Conservation (phyloP, 2,888 invertebrate genomes). For the Aspidiotus destructor region DNA sequence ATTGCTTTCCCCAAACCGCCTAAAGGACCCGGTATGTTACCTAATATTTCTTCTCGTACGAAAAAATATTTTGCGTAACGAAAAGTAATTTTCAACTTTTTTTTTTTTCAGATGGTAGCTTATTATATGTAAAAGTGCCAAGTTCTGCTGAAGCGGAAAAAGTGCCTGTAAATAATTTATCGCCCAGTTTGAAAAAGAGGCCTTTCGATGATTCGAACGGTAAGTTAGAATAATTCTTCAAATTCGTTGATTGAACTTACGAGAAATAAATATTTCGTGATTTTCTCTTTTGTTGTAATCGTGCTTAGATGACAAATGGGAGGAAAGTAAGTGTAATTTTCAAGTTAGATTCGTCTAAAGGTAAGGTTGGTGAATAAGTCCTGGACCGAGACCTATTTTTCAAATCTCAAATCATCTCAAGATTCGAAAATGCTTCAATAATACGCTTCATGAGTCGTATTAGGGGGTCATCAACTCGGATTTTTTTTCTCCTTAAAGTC, state of each 20-base stretch:
- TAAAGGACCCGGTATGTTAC: conserved; percentile 62
- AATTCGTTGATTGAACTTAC: background rate
- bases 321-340: conserved; percentile 48
- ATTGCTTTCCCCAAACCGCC: conserved; percentile 85
- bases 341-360: too few species aligned
- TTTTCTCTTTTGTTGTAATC: background rate
- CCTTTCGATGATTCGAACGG: conserved; percentile 84
- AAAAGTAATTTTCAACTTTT: conserved; percentile 11
- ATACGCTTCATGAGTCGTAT: too few species aligned
- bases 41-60: background rate
- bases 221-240: conserved; percentile 48
- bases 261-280: conserved; percentile 1
- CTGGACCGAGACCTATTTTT: too few species aligned
- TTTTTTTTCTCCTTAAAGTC: too few species aligned
- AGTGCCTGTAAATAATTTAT: conserved; percentile 39
- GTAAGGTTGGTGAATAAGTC: too few species aligned
- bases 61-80: background rate
- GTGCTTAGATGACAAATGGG: conserved; percentile 51
- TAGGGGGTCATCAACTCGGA: too few species aligned
- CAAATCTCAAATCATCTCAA: too few species aligned
- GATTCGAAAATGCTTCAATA: too few species aligned
- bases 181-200: conserved; percentile 65
- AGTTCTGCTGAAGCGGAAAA: conserved; percentile 63
- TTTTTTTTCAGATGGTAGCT: conserved; percentile 59
- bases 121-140: conserved; percentile 75